Evolutionary conservation across 1,140 invertebrate genomes (phyloP).

Genomic region (Hyposmocoma kahamanoa): DNA sequence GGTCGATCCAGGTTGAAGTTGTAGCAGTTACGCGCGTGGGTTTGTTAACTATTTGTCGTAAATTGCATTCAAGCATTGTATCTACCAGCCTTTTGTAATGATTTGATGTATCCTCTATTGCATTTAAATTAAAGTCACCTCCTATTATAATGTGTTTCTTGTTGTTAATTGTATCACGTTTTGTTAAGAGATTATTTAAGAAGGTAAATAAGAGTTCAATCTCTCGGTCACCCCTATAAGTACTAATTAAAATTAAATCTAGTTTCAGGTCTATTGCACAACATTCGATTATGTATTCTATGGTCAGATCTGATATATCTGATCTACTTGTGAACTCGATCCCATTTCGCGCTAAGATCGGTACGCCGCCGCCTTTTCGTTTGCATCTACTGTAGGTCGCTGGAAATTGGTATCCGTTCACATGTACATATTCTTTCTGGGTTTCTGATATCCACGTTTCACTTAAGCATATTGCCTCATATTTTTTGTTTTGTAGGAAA

Average conservation of each 20-base stretch:
- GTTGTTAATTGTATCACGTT: not conserved
- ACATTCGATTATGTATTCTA: not conserved
- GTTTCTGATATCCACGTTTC: not conserved
- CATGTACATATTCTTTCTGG: not conserved
- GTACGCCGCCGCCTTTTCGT: not conserved
- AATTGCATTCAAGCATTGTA: not conserved
- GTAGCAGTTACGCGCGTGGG: not conserved
- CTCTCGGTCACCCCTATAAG: not conserved
- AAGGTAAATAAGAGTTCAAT: not conserved
- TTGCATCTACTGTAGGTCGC: not conserved
- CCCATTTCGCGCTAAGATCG: not conserved
- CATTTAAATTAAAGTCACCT: not conserved
- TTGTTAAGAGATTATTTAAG: not conserved
- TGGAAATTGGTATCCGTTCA: not conserved
- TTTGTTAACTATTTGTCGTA: not conserved
- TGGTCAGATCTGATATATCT: not conserved
- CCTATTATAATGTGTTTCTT: not conserved
- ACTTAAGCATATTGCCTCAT: not conserved
- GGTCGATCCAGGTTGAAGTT: not conserved
- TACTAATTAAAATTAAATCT: not conserved
- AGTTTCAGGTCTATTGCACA: not conserved
- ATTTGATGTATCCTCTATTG: not conserved
- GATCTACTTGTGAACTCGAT: not conserved
- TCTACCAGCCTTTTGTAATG: not conserved
- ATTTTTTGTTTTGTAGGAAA: not conserved